Evolutionary conservation across 64 coral and sea anemone genomes (phyloP), one percentile per base, ranked within the genome.

Genomic region (Anthopleura sola): DNA sequence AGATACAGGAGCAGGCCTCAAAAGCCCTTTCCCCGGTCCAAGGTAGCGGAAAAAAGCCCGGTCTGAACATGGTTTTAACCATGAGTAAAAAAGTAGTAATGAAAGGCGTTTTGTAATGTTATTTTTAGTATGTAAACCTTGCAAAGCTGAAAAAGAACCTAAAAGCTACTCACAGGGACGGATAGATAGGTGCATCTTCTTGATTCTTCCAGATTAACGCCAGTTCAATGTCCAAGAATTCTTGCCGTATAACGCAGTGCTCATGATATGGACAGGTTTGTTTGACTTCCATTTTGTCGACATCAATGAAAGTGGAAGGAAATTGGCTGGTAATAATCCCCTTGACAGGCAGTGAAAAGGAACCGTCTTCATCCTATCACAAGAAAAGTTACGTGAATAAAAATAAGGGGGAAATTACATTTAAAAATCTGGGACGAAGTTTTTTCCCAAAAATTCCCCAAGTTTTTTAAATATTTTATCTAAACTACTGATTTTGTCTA

Each of bases 191-290:
- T 0, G 87, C 84, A 80, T 87, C 93, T 78, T 92, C 90, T 18
- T 86, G 86, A 16, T 85, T 87, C 49, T 95, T 90, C 85, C 87
- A 92, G 75, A 99, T 60, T n/a, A 92, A 84, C 28, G 93, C 90
- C 58, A 99, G 82, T 46, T 95, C 90, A 24, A 92, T 54, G 36
- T 99, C 90, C 60, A 99, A 78, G 40, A 99, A 99, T 68, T 99
- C 92, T 39, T 92, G 85, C 11, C 97, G 75, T 29, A 91, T 95
- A 21, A 87, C 54, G 46, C 85, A 81, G 69, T 99, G 97, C 16
- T 99, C 91, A 36, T 92, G 87, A 78, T 90, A 99, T 21, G 81
- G 83, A 46, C 86, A 89, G 0, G 97, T 95, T 81, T 99, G 90
- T 78, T 91, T 90, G 71, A 99, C 97, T 20, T 92, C 90, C 54